A percentile compares a stretch with the other conserved stretches of the same genome.
Evolutionary conservation across 1,140 invertebrate genomes (phyloP).

Genomic region (Sinonovacula constricta): DNA sequence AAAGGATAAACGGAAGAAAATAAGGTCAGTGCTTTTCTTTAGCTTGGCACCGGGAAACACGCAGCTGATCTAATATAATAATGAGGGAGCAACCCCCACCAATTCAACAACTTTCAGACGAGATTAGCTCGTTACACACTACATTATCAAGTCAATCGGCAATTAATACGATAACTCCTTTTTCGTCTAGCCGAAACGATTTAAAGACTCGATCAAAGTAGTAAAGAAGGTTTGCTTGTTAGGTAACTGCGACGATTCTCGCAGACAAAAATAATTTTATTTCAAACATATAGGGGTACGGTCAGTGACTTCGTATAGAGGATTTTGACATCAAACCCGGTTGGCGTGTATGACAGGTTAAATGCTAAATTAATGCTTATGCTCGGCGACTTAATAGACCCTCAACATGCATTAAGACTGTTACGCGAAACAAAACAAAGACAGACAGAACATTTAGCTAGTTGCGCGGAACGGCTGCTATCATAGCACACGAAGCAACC

Average conservation of each 20-base stretch:
- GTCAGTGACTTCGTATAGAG: conserved; percentile 16
- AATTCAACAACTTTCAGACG: too few species aligned
- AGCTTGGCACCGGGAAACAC: too few species aligned
- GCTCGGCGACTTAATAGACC: conserved; percentile 24
- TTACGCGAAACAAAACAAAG: conserved; percentile 3
- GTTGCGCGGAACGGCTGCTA: conserved; percentile 1
- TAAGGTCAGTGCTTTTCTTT: too few species aligned
- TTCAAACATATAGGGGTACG: conserved; percentile 5
- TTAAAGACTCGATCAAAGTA: conserved; percentile 14
- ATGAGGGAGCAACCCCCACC: too few species aligned
- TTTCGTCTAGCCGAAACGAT: not conserved
- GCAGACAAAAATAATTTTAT: not conserved
- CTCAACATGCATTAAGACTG: conserved; percentile 11
- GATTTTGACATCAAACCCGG: not conserved
- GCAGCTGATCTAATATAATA: too few species aligned
- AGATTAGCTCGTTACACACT: too few species aligned
- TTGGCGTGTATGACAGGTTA: conserved; percentile 1
- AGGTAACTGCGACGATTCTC: not conserved
- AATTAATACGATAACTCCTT: too few species aligned
- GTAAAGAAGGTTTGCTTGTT: not conserved
- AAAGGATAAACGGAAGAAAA: too few species aligned
- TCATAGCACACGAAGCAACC: conserved; percentile 1
- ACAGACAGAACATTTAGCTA: not conserved
- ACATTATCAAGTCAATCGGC: too few species aligned
- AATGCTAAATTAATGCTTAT: conserved; percentile 3